Conservation (phyloP, 2,888 invertebrate species). For the Biston betularia region DNA sequence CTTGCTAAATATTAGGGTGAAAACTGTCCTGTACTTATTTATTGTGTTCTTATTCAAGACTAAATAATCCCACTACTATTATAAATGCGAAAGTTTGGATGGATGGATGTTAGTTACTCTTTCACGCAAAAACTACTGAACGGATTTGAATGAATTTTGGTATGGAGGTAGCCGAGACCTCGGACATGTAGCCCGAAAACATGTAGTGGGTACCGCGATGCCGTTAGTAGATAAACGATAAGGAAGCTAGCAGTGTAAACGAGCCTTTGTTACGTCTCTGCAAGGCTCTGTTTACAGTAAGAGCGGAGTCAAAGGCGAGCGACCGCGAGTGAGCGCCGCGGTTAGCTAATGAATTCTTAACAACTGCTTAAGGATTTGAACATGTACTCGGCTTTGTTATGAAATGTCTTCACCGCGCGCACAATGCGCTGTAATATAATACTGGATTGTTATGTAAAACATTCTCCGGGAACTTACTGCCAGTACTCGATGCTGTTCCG, state of each 20-base stretch:
- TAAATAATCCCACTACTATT: too few relatives aligned
- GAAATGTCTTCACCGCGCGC: conserved; percentile 9
- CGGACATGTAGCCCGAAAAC: too few relatives aligned
- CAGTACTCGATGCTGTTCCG: not conserved
- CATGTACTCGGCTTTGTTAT: conserved; percentile 25
- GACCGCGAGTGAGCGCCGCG: conserved; percentile 14
- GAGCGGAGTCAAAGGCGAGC: conserved; percentile 29
- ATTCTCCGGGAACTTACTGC: not conserved
- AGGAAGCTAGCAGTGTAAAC: not conserved
- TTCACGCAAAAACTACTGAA: too few relatives aligned
- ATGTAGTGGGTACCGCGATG: too few relatives aligned
- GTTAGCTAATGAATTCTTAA: conserved; percentile 37
- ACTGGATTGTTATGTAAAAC: conserved; percentile 5
- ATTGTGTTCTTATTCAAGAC: too few relatives aligned
- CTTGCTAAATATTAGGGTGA: too few relatives aligned
- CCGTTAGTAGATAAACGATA: too few relatives aligned
- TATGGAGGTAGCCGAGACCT: too few relatives aligned
- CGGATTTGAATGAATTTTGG: too few relatives aligned
- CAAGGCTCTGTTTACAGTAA: conserved; percentile 24
- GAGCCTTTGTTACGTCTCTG: not conserved
- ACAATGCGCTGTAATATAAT: not conserved
- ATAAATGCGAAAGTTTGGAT: too few relatives aligned
- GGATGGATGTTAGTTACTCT: too few relatives aligned
- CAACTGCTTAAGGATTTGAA: conserved; percentile 19
- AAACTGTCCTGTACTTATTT: too few relatives aligned